Conservation (phyloP, 2,888 invertebrate genomes). For the Fragum whitleyi region DNA sequence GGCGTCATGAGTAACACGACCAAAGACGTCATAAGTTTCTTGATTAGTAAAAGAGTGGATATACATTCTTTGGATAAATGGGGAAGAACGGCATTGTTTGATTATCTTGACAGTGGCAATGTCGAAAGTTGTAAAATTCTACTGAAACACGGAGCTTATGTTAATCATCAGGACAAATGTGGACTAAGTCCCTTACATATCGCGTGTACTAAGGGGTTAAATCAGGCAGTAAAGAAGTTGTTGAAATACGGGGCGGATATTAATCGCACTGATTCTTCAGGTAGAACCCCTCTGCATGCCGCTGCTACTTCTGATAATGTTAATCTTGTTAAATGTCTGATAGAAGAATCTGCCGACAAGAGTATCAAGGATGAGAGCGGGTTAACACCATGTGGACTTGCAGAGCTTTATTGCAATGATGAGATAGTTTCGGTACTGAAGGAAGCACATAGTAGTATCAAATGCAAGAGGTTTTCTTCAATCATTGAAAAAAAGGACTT, state of each 20-base stretch:
- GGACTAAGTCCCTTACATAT: constrained; percentile 33
- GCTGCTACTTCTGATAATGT: constrained; percentile 41
- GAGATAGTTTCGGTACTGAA: neutral
- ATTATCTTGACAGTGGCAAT: constrained; percentile 10
- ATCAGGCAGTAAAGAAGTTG: constrained; percentile 24
- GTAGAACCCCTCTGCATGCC: constrained; percentile 48
- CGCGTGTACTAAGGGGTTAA: constrained; percentile 10
- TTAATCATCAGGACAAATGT: constrained; percentile 17
- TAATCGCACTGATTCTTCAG: constrained; percentile 28
- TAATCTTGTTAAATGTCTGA: constrained; percentile 24
- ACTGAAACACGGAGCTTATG: constrained; percentile 2
- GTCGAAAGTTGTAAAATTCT: neutral
- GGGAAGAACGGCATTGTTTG: constrained; percentile 28
- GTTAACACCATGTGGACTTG: constrained; percentile 38
- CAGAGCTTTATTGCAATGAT: constrained; percentile 13
- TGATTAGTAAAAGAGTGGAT: constrained; percentile 12
- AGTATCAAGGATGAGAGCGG: constrained; percentile 22
- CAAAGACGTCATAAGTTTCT: neutral
- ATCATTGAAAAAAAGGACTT: constrained; percentile 31
- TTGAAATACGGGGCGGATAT: constrained; percentile 38
- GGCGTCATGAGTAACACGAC: no score
- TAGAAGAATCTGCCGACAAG: constrained; percentile 31
- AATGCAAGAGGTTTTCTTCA: constrained; percentile 19
- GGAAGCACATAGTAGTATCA: neutral
- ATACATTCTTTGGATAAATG: constrained; percentile 21